Conservation (phyloP, 2,113 vertebrate species). For the Notothenia rossii region DNA sequence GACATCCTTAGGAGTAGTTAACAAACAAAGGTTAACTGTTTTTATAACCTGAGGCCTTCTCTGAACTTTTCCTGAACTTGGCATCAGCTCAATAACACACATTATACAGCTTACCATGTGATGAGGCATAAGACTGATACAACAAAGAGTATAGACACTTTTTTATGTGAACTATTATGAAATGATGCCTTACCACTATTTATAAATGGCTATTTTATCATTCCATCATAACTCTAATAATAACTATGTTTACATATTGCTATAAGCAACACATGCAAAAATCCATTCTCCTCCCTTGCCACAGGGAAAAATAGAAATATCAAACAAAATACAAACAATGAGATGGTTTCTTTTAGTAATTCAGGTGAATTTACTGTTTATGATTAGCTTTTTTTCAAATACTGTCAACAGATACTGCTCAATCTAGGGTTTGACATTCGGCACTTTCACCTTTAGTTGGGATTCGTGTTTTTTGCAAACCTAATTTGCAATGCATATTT, state of each 20-base stretch:
- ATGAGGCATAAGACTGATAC: too few relatives aligned
- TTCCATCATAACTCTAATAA: too few relatives aligned
- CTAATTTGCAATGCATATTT: slow-evolving; percentile 88
- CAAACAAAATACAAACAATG: background rate
- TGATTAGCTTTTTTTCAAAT: background rate
- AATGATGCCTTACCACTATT: too few relatives aligned
- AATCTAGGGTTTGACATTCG: background rate
- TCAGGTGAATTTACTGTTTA: background rate
- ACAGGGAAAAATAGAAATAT: background rate
- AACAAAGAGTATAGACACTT: too few relatives aligned
- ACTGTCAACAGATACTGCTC: background rate
- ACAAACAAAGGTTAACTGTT: too few relatives aligned
- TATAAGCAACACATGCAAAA: background rate
- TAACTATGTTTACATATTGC: too few relatives aligned
- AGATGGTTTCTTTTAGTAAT: background rate
- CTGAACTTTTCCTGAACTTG: too few relatives aligned
- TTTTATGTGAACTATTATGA: background rate
- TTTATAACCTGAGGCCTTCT: too few relatives aligned
- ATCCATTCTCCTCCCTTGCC: background rate
- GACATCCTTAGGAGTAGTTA: too few relatives aligned
- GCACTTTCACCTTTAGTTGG: slow-evolving; percentile 44
- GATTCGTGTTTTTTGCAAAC: slow-evolving; percentile 32
- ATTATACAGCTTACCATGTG: too few relatives aligned
- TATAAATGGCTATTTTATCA: too few relatives aligned
- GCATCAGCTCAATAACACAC: too few relatives aligned